Evolutionary conservation across 1,140 invertebrate genomes (phyloP), one percentile per base, ranked within the genome.

Genomic region (Drosophila lowei): DNA sequence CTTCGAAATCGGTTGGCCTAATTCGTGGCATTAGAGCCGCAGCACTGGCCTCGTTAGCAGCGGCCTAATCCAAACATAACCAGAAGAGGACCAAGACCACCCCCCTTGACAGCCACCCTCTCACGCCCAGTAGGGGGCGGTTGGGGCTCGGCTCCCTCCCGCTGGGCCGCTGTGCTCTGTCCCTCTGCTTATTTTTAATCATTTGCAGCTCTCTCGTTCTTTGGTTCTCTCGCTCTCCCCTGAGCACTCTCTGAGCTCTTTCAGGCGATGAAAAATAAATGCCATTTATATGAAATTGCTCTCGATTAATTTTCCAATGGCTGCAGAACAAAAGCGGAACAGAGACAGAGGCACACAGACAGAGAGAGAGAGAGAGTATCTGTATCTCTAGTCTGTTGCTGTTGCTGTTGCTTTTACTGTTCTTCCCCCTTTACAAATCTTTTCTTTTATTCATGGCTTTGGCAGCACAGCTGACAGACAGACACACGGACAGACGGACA

Each of bases 201-300:
- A 64, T 43, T 50, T 49, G 30, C 44, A 59, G 55, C 58, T 62
- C 43, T 15, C 58, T 13, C 38, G 23, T 43, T 44, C 6, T 23
- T 42, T 13, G 42, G n/a, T 16, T 9, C 65, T 46, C 47, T 25
- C 52, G 13, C 15, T 23, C 42, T 44, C 11, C 55, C 18, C 42
- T 16, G 38, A 38, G 34, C 34, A 38, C 34, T 38, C 34, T 4
- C 11, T 38, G 34, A 38, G 34, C 34, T 38, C 34, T 63, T 63
- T 30, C 34, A 43, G 65, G 62, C 65, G 49, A 30, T 75, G 71
- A 62, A 49, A 54, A 72, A 66, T 66, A 78, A 54, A 59, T 62
- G 78, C 71, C 71, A 81, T 81, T 81, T 77, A 66, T 81, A 81
- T 72, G 67, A 81, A 80, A 81, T 77, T 60, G 78, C 57, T 70